A percentile compares a stretch with the other conserved stretches of the same genome.
phyloP scores from a whole-genome alignment of 2,113 vertebrate species.

The Phainopepla nitens region DNA sequence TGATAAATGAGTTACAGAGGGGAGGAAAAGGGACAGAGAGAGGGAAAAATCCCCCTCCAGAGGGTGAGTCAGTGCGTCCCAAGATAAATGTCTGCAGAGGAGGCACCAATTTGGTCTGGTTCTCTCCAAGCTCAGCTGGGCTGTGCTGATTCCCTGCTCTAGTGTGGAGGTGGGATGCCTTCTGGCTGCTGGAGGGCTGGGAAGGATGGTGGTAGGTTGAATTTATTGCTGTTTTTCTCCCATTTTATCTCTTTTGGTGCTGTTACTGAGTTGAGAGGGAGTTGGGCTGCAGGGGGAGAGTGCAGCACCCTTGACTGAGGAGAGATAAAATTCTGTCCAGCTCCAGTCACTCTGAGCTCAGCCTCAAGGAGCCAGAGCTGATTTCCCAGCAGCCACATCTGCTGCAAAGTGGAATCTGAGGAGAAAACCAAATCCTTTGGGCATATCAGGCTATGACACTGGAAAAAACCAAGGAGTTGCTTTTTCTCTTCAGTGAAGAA shows the following conservation, averaged over 20 bases:
- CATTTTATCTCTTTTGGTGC: not conserved
- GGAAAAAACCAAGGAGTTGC: not conserved
- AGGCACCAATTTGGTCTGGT: not conserved
- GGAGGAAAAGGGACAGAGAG: not conserved
- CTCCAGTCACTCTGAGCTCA: not conserved
- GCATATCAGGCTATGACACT: accelerated
- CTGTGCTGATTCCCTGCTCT: not conserved
- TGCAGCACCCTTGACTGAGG: accelerated
- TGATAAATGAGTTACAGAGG: not conserved
- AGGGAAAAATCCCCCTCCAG: not conserved
- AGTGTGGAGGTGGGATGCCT: not conserved
- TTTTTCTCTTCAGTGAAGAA: not conserved
- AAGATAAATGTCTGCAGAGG: not conserved
- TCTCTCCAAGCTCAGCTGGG: not conserved
- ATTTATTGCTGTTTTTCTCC: not conserved
- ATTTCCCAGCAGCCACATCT: not conserved
- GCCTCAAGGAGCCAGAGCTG: not conserved
- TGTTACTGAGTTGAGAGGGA: not conserved
- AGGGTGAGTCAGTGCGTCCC: not conserved
- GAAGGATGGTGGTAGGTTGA: not conserved
- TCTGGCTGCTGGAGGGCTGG: not conserved
- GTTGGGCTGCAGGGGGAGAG: not conserved
- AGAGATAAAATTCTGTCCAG: not conserved
- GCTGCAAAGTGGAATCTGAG: not conserved
- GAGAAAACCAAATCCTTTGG: not conserved